Evolutionary conservation across 2,888 invertebrate genomes (phyloP), one percentile per base, ranked within the genome.

Genomic region (Thymelicus lineola): DNA sequence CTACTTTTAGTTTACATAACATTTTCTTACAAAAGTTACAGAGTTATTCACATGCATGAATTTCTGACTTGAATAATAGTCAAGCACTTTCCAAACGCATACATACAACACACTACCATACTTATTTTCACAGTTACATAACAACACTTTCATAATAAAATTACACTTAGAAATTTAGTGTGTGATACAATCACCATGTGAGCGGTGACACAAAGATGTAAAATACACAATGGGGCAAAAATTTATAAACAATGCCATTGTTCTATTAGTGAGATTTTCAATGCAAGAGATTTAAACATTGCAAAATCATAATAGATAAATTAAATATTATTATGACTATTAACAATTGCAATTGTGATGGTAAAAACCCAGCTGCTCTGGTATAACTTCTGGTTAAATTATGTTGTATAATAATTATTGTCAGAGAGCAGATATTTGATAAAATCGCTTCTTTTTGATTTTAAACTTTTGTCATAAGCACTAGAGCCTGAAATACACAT

Each of bases 51-150:
- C 42, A 42, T 10, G 4, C 4, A 12, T 5, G 6, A 50, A 50
- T 50, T 7, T 50, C 50, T 50, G 15, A 50, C 50, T 50, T 7
- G 9, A 50, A 50, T 17, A 5, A 20, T 0, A 17, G 15, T 17
- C n/a, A 2, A 10, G 20, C 20, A 20, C 53, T 53, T 53, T 53
- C 53, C 20, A 53, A 53, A 53, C 53, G 12, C 53, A 20, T 1
- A 53, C 14, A 64, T 15, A 10, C 12, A 14, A 17, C 50, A 63
- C 63, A 63, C 28, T 63, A 35, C n/a, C 36, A 38, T 20, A 38
- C 10, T 57, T 79, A 82, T 82, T 83, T 53, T 81, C 75, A 74
- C 75, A 42, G 15, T 36, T 15, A 42, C 38, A 38, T 17, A 42
- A 59, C 6, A 38, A 36, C 7, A 35, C 6, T 28, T 38, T 58